Conservation (phyloP, 2,888 invertebrate genomes). For the Oscheius sp. region DNA sequence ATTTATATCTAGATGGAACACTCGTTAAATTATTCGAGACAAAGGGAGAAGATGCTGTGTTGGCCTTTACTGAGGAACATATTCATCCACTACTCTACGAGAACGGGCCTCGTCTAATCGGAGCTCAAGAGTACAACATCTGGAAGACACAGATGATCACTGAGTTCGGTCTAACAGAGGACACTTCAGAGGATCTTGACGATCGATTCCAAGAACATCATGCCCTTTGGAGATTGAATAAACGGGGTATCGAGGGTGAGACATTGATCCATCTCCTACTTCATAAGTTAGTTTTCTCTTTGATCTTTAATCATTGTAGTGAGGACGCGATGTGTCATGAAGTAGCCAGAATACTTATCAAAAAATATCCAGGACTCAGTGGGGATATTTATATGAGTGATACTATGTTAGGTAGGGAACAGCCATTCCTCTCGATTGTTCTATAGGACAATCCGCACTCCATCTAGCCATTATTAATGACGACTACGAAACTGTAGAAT, state of each 20-base stretch:
- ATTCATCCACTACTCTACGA: slow-evolving; percentile 72
- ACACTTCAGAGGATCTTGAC: slow-evolving; percentile 81
- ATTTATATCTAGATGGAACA: slow-evolving; percentile 77
- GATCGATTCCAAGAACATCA: slow-evolving; percentile 78
- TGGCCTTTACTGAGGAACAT: slow-evolving; percentile 59
- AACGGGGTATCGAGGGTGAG: slow-evolving; percentile 92
- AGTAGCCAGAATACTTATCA: slow-evolving; percentile 85
- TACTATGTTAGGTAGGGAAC: slow-evolving; percentile 85
- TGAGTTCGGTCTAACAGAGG: slow-evolving; percentile 79
- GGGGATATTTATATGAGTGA: slow-evolving; percentile 95
- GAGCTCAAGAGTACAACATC: slow-evolving; percentile 83
- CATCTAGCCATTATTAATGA: slow-evolving; percentile 95
- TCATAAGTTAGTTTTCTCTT: slow-evolving; percentile 80
- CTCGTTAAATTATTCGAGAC: slow-evolving; percentile 80
- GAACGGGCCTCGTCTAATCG: slow-evolving; percentile 84
- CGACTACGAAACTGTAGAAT: slow-evolving; percentile 91
- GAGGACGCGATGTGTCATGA: slow-evolving; percentile 55
- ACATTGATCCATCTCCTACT: slow-evolving; percentile 91
- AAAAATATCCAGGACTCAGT: slow-evolving; percentile 77
- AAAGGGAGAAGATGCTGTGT: slow-evolving; percentile 78
- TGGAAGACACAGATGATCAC: slow-evolving; percentile 76
- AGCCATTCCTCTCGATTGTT: background rate
- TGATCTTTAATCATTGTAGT: slow-evolving; percentile 25
- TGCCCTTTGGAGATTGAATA: slow-evolving; percentile 97
- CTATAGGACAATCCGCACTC: slow-evolving; percentile 85